Evolutionary conservation across 2,113 vertebrate genomes (phyloP).

Genomic region (Phycodurus eques): DNA sequence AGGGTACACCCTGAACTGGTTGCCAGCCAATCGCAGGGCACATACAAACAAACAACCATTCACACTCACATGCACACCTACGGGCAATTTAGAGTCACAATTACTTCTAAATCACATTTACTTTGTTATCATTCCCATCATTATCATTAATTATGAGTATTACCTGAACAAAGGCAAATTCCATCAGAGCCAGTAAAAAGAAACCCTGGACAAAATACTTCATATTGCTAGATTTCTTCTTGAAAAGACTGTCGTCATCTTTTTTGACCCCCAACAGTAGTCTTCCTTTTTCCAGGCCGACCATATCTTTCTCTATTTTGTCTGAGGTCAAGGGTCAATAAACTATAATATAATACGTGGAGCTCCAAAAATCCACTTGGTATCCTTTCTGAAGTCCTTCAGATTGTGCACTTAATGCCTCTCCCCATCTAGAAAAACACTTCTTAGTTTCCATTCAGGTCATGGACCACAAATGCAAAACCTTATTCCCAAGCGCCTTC

Average conservation of each 20-base stretch:
- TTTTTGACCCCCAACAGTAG: neutral
- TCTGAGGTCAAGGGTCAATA: no score
- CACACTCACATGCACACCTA: no score
- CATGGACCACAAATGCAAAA: conserved; percentile 44
- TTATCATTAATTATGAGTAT: neutral
- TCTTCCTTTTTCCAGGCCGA: neutral
- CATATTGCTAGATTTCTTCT: conserved; percentile 31
- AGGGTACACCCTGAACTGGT: no score
- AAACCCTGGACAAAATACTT: conserved; percentile 22
- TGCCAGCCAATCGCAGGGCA: no score
- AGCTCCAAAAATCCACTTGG: neutral
- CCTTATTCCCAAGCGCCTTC: neutral
- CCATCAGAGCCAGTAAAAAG: conserved; percentile 29
- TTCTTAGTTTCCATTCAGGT: conserved; percentile 24
- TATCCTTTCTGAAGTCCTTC: conserved; percentile 25
- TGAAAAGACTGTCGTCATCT: neutral
- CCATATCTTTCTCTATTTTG: neutral
- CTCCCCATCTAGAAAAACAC: conserved; percentile 6
- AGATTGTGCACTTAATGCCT: conserved; percentile 25
- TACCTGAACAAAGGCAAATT: conserved; percentile 22
- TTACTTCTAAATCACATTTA: neutral
- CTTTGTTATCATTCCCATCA: neutral
- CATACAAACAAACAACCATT: no score
- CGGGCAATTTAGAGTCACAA: no score
- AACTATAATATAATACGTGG: neutral